Evolutionary conservation across 2,113 vertebrate genomes (phyloP).

Genomic region (Climacteris rufus): DNA sequence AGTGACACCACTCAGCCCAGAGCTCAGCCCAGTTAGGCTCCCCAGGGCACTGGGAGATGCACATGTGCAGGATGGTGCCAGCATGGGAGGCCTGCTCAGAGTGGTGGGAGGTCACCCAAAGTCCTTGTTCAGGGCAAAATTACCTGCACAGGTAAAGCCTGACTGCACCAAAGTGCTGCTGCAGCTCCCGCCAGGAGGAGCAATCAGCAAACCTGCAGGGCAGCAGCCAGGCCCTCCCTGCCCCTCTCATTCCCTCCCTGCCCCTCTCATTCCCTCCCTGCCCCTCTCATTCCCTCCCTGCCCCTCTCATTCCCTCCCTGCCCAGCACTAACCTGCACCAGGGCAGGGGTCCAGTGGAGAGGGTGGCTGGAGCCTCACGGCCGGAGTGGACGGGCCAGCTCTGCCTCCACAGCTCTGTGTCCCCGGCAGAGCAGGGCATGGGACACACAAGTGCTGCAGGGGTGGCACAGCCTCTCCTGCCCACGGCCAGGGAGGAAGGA

Average conservation of each 20-base stretch:
- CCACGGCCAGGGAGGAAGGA: neutral
- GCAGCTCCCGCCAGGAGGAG: neutral
- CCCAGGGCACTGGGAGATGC: neutral
- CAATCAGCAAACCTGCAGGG: neutral
- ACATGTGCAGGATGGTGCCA: rapidly evolving
- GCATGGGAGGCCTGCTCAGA: neutral
- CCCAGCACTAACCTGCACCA: too few species aligned
- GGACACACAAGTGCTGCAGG: neutral
- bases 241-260: neutral
- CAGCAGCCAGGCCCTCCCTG: neutral
- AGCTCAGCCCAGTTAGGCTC: neutral
- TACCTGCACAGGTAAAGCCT: neutral
- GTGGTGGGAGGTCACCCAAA: rapidly evolving
- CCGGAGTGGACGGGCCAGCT: neutral
- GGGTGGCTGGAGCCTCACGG: neutral
- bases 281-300: neutral
- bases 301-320: too few species aligned
- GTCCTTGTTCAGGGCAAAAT: neutral
- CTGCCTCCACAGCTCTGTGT: neutral
- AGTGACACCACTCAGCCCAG: neutral
- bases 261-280: neutral
- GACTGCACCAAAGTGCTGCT: rapidly evolving
- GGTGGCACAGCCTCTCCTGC: neutral
- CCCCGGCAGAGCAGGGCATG: neutral
- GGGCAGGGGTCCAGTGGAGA: neutral